Evolutionary conservation across 2,888 invertebrate species (phyloP).

Genomic region (Phorcus lineatus): DNA sequence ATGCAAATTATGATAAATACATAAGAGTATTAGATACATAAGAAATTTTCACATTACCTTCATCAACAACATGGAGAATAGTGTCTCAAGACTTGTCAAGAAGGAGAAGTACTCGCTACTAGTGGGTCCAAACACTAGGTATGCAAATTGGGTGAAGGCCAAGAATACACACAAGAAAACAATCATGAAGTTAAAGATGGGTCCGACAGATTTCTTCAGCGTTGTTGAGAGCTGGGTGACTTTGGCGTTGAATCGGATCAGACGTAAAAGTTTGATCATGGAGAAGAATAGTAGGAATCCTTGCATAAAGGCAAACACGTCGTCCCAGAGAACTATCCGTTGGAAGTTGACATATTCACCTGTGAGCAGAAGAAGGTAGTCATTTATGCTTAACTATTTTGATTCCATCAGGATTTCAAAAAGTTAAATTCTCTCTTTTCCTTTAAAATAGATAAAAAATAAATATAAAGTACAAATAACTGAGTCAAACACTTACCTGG

Average conservation of each 20-base stretch:
- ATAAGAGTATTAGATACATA: background rate
- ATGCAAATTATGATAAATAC: background rate
- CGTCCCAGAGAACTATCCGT: conserved; percentile 49
- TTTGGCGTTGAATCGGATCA: conserved; percentile 74
- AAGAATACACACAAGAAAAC: conserved; percentile 67
- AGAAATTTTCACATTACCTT: conserved; percentile 38
- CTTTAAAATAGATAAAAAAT: too few relatives aligned
- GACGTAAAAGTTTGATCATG: conserved; percentile 74
- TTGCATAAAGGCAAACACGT: conserved; percentile 68
- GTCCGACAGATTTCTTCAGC: conserved; percentile 60
- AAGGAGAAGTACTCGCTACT: conserved; percentile 59
- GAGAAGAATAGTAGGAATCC: conserved; percentile 74
- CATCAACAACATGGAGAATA: conserved; percentile 69
- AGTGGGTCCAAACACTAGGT: conserved; percentile 53
- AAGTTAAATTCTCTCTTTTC: too few relatives aligned
- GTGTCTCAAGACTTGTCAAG: conserved; percentile 64
- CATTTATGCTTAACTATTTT: background rate
- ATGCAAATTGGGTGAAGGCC: conserved; percentile 70
- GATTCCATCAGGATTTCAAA: too few relatives aligned
- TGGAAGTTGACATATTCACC: conserved; percentile 52
- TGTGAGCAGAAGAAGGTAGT: conserved; percentile 29
- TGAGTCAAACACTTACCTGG: too few relatives aligned
- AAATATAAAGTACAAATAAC: too few relatives aligned
- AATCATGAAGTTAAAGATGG: conserved; percentile 71
- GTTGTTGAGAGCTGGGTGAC: conserved; percentile 69